phyloP scores from a whole-genome alignment of 2,888 invertebrate genomes.

The Therioaphis trifolii region DNA sequence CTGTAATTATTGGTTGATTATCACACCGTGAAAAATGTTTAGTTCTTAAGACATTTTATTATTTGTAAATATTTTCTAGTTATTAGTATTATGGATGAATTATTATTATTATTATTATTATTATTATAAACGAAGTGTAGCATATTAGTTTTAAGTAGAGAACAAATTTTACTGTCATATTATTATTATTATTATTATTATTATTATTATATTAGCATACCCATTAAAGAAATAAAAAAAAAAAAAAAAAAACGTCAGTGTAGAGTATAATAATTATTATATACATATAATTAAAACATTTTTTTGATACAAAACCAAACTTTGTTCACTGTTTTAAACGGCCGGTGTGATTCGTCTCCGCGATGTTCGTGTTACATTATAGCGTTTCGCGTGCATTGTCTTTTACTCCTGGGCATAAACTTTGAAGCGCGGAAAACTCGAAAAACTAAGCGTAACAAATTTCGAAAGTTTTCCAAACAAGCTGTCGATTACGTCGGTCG shows the following conservation, averaged over 20 bases:
- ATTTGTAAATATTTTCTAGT: slow-evolving; percentile 55
- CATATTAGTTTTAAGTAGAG: slow-evolving; percentile 27
- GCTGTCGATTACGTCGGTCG: too few relatives aligned
- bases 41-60: slow-evolving; percentile 41
- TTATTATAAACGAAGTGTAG: slow-evolving; percentile 28
- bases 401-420: too few relatives aligned
- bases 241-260: slow-evolving; percentile 22
- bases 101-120: too few relatives aligned
- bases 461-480: too few relatives aligned
- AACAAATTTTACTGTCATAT: slow-evolving; percentile 10
- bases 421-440: too few relatives aligned
- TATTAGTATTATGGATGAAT: slow-evolving; percentile 5
- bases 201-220: too few relatives aligned
- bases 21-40: slow-evolving; percentile 25
- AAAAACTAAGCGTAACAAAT: too few relatives aligned
- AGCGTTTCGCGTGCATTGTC: too few relatives aligned
- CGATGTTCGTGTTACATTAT: too few relatives aligned
- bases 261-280: slow-evolving; percentile 43
- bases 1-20: slow-evolving; percentile 35
- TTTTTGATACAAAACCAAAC: slow-evolving; percentile 46
- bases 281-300: slow-evolving; percentile 48
- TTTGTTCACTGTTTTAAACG: not conserved
- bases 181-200: not conserved
- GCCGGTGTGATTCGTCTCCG: too few relatives aligned
- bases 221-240: too few relatives aligned